Base-by-base conservation (phyloP, 1,140 invertebrate species). In the Stegodyphus dumicola region DNA sequence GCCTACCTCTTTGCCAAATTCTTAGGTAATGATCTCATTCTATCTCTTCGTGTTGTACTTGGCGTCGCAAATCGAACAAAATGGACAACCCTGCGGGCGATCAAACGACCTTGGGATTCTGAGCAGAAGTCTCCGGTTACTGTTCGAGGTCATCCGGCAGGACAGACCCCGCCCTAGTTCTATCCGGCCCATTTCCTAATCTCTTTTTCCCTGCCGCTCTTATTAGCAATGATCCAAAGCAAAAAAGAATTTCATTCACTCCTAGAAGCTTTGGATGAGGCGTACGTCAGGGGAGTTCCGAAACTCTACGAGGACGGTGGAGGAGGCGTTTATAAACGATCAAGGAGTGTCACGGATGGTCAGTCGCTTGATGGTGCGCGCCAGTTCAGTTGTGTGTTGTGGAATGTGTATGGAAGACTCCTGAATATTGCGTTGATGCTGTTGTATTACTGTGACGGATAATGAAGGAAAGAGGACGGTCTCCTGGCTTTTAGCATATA, bases 151-250 rank as follows among this genome's bases (percentile, higher is more conserved):
- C 79, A 73, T 69, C 56, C 48, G 53, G 33, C 53, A 15, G 52
- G 69, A 70, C 52, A 74, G 79, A 74, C 79, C 79, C 79, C 79
- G 79, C 79, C 79, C 79, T 81, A 65, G 56, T 60, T 71, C 77
- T 60, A 56, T 80, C 77, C 77, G n/a, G 69, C 77, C 51, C 67
- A 80, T 56, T 71, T 71, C 77, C 69, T 81, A 81, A 81, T 81
- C 70, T 81, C 79, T 81, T 81, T 81, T 81, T 66, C 67, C 67
- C 15, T 52, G 66, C 77, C 51, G 52, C 17, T 48, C 53, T 80
- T 80, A 67, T 60, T 80, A 80, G 69, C 65, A n/a, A 51, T 49
- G 56, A 48, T 49, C 77, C 49, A 15, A 60, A 15, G 49, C 49
- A 67, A n/a, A 6, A 51, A 51, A 65, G 51, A 17, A 71, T 80